Base-by-base conservation (phyloP, 2,113 vertebrate species). In the Pao palembangensis region DNA sequence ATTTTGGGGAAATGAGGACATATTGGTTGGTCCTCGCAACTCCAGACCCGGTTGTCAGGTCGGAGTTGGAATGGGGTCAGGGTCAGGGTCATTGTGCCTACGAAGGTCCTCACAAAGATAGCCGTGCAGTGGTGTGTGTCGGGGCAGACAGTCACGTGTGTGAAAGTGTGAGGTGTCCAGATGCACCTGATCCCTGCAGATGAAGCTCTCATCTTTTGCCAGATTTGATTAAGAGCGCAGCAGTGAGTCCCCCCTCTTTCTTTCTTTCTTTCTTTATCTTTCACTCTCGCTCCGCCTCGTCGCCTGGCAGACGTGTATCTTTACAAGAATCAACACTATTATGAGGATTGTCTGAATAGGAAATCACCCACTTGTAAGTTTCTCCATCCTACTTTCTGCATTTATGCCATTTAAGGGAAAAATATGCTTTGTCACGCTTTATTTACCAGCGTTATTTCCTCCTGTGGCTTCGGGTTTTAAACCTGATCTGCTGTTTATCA, bases 161-260 rank as follows among this genome's bases (percentile, higher is more conserved):
- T 65, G 55, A 67, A 18, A 66, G 50, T 28, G 34, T 41, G 68
- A 28, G 14, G 56, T 69, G 51, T 66, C 65, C n/a, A 3, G 21
- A 3, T 23, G 21, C 21, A 80, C 79, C 79, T 73, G 79, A 77
- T 63, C 65, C 71, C 60, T 60, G 31, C 66, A 64, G 71, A 79
- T 73, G 73, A 73, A 62, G 55, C 71, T 62, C 59, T 3, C 56
- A 54, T 41, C 66, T 20, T 73, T 31, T 69, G 71, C 61, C 76
- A 75, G 55, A 69, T 65, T 64, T 68, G 66, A 82, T 84, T 73
- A 67, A 46, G 42, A 62, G 20, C 50, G 51, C 20, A 67, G 28
- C 23, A 62, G 20, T 46, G n/a, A n/a, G n/a, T n/a, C n/a, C 53
- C 18, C 38, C 60, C 23, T 49, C 3, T 46, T 19, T 21, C 7